These are phyloP conservation scores for Trachelus tabidus DNA, from an alignment of 2,888 invertebrate genomes.

Conservation along the genomic window DNA sequence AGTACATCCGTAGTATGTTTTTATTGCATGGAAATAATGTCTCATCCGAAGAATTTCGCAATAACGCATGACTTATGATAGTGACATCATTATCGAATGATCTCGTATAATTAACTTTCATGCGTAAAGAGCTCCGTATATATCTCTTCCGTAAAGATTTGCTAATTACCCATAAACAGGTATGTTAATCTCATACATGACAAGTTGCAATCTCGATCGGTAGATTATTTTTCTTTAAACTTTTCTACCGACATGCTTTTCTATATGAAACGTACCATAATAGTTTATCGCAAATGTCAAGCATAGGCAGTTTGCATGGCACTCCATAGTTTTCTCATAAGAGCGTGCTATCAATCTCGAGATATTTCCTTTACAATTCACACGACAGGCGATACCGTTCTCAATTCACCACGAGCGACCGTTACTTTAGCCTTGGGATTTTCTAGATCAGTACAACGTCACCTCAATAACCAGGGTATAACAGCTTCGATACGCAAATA, in stretches of 20 bases:
- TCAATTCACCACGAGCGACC: background rate
- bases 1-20: background rate
- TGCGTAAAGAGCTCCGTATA: background rate
- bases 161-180: background rate
- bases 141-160: background rate
- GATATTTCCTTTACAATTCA: background rate
- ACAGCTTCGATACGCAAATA: background rate
- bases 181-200: background rate
- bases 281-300: background rate
- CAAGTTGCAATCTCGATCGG: background rate
- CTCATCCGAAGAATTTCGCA: background rate
- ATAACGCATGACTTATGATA: background rate
- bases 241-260: background rate
- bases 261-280: background rate
- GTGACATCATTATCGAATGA: background rate
- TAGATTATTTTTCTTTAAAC: background rate
- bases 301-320: background rate
- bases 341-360: background rate
- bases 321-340: background rate
- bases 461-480: background rate
- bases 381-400: background rate
- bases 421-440: conserved; percentile 12
- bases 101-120: background rate
- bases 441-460: conserved; percentile 12
- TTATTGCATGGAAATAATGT: background rate